A percentile compares a stretch with the other conserved stretches of the same genome.
phyloP scores from a whole-genome alignment of 2,888 invertebrate species.

The Pogonocherus hispidulus region DNA sequence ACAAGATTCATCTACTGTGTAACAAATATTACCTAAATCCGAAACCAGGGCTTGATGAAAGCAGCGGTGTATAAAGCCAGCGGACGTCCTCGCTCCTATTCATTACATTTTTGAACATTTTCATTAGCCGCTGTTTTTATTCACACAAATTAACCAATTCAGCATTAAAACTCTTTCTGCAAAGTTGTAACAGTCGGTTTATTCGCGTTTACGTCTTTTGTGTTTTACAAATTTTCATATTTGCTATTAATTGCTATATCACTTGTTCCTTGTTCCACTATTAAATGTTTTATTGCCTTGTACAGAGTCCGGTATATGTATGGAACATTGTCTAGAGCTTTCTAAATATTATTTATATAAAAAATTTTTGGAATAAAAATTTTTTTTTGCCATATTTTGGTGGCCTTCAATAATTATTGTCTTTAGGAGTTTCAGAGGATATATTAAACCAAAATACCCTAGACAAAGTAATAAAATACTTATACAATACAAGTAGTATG shows the following conservation, averaged over 20 bases:
- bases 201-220: slow-evolving; percentile 16
- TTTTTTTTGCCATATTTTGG: too few relatives aligned
- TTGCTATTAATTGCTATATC: not conserved
- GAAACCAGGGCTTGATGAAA: slow-evolving; percentile 27
- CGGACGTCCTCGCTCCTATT: slow-evolving; percentile 35
- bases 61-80: slow-evolving; percentile 20
- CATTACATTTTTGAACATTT: slow-evolving; percentile 39
- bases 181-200: slow-evolving; percentile 16
- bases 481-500: too few relatives aligned
- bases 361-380: too few relatives aligned
- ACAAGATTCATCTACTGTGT: too few relatives aligned
- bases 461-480: too few relatives aligned
- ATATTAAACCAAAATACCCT: too few relatives aligned
- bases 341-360: too few relatives aligned
- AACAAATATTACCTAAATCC: too few relatives aligned
- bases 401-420: too few relatives aligned
- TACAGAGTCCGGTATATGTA: too few relatives aligned
- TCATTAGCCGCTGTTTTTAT: slow-evolving; percentile 38
- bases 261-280: slow-evolving; percentile 9
- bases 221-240: slow-evolving; percentile 1
- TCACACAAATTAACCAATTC: slow-evolving; percentile 35
- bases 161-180: slow-evolving; percentile 12
- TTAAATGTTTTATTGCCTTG: not conserved
- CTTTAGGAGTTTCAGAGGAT: too few relatives aligned
- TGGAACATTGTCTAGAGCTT: too few relatives aligned